phyloP scores from a whole-genome alignment of 2,113 vertebrate species.

The Crypturellus undulatus region DNA sequence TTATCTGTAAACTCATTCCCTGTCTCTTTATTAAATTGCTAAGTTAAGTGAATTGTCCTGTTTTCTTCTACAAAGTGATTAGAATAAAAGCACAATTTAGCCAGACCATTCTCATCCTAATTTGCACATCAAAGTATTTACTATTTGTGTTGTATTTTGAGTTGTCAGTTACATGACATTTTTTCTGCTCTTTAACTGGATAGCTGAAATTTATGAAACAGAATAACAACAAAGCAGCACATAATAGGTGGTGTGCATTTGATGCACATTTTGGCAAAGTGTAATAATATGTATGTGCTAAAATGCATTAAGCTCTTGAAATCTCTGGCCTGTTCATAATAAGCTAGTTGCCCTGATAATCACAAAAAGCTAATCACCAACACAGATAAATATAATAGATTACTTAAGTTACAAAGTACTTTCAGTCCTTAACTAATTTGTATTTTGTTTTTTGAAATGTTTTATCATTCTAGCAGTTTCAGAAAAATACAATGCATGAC shows the following conservation, averaged over 20 bases:
- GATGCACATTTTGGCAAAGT: neutral
- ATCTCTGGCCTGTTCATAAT: neutral
- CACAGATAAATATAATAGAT: neutral
- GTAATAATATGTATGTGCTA: neutral
- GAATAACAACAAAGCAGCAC: neutral
- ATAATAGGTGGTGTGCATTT: neutral
- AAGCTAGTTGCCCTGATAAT: neutral
- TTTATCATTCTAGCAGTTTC: neutral
- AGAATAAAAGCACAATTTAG: neutral
- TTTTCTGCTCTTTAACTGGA: neutral
- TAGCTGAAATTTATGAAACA: neutral
- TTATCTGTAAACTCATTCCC: neutral
- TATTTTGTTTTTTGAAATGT: neutral
- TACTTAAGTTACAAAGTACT: neutral
- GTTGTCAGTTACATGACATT: neutral
- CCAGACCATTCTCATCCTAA: neutral
- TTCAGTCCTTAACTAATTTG: neutral
- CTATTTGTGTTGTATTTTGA: neutral
- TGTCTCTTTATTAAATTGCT: neutral
- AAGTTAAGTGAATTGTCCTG: neutral
- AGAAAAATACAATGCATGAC: neutral
- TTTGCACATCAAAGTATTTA: slow-evolving; percentile 28
- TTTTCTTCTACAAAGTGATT: neutral
- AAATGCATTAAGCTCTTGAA: neutral
- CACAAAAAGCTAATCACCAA: neutral